These are phyloP conservation scores for Apis florea DNA, from an alignment of 1,140 invertebrate species.

Conservation along the genomic window DNA sequence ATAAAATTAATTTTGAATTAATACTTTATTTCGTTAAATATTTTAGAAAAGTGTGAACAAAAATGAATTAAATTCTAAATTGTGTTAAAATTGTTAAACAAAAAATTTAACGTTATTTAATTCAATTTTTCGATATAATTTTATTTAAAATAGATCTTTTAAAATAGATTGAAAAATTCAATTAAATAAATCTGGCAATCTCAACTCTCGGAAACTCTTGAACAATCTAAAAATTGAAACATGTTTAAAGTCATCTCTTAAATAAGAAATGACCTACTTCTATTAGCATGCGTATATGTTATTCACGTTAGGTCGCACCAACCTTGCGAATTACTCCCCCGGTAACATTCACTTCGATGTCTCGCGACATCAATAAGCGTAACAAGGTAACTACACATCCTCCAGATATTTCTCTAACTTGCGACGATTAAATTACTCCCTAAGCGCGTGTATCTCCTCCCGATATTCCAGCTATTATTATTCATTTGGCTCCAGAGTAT, in stretches of 20 bases:
- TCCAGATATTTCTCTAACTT: neutral
- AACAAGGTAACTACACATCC: neutral
- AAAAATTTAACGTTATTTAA: no score
- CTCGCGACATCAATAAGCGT: constrained; percentile 1
- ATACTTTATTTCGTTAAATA: no score
- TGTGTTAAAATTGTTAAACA: no score
- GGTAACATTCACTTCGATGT: neutral
- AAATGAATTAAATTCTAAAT: no score
- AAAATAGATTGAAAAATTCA: neutral
- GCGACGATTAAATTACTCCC: neutral
- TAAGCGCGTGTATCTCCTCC: neutral
- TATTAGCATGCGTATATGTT: neutral
- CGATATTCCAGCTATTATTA: neutral
- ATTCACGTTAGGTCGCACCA: neutral
- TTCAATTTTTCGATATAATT: no score
- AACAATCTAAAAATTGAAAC: neutral
- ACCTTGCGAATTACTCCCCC: neutral
- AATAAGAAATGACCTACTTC: neutral
- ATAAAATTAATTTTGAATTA: no score
- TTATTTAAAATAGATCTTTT: no score
- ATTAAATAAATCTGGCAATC: neutral
- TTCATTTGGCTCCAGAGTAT: constrained; percentile 3
- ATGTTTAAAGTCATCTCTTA: neutral
- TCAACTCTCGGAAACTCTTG: no score
- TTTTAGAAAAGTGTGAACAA: no score